Evolutionary conservation across 2,888 invertebrate species (phyloP), one percentile per base, ranked within the genome.

Genomic region (Dolichomitus sp.): DNA sequence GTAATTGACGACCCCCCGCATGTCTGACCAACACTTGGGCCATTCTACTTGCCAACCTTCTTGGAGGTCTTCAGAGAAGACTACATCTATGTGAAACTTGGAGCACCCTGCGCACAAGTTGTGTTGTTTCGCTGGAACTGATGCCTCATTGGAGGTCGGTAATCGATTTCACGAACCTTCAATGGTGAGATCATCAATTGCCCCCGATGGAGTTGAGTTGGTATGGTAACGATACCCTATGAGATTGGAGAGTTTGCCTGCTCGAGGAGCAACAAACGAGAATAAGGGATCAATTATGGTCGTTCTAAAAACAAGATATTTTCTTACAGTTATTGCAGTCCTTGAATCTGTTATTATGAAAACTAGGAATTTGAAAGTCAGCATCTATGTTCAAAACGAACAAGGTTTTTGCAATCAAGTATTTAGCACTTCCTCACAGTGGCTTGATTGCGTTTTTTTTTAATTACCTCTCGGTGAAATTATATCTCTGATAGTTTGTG

Each of bases 161-260:
- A 75, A 80, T 80, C 48, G 75, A 70, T 69, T 80, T 75, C 57
- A 42, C 80, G 63, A 75, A 57, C 23, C 30, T 52, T 63, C 63
- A 65, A 80, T 74, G 69, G 61, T 73, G n/a, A 63, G 61, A 74
- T 63, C 19, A 74, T 74, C 80, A 80, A 74, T 74, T 68, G 57
- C 27, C 52, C n/a, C 50, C 42, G 69, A 45, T 61, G 27, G 37
- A 70, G 42, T 73, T 40, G 52, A 40, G 61, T 9, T 33, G 37
- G 66, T 70, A 70, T 17, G 54, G 54, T 66, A 66, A 75, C 54
- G 57, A 75, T 75, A 65, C 54, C 14, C 54, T 42, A 12, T 30
- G 66, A 17, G 74, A 65, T 65, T 27, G 45, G 27, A 54, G 27
- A 65, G 73, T 50, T 50, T 40, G 63, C 12, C 19, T n/a, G 45